Evolutionary conservation across 2,888 invertebrate species (phyloP), one percentile per base, ranked within the genome.

Genomic region (Trissolcus brochymenae): DNA sequence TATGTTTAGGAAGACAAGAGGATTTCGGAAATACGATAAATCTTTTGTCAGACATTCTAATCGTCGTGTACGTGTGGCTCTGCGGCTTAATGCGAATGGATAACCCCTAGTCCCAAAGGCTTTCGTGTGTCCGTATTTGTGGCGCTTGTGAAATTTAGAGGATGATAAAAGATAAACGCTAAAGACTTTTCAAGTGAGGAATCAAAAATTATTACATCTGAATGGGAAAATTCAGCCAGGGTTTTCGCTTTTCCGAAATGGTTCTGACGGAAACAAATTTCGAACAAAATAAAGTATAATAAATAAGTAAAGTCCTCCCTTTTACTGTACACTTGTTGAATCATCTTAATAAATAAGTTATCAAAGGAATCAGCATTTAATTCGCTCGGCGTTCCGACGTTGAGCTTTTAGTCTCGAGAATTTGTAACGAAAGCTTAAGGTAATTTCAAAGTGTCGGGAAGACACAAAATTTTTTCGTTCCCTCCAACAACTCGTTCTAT

Each of bases 31-130:
- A 51, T 59, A 51, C 62, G 57, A 75, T 72, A 68, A 76, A 78
- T 72, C 75, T 76, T 62, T 64, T 25, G 46, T 49, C 55, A 62
- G 76, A 82, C 71, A 81, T 80, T 84, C 81, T 84, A 84, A 85
- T 84, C 84, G 84, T 81, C 81, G 79, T 82, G 79, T 79, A 80
- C 79, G 79, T 80, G 80, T 79, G 46, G 56, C 35, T 61, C 41
- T 54, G 41, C n/a, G 55, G 43, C 55, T 60, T 66, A 73, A 73
- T 61, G 54, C 60, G 81, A 80, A 80, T 79, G 80, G 81, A 80
- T 81, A 82, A 83, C 80, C 80, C 79, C 76, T 77, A 76, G 71
- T 78, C 68, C 19, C 62, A 53, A 57, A 60, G 50, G 71, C 57
- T 66, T 76, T 62, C 62, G 46, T 57, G 16, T 17, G 17, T 14